A percentile compares a stretch with the other conserved stretches of the same genome.
phyloP scores from a whole-genome alignment of 2,797 vertebrate species.

The Uromys caudimaculatus region DNA sequence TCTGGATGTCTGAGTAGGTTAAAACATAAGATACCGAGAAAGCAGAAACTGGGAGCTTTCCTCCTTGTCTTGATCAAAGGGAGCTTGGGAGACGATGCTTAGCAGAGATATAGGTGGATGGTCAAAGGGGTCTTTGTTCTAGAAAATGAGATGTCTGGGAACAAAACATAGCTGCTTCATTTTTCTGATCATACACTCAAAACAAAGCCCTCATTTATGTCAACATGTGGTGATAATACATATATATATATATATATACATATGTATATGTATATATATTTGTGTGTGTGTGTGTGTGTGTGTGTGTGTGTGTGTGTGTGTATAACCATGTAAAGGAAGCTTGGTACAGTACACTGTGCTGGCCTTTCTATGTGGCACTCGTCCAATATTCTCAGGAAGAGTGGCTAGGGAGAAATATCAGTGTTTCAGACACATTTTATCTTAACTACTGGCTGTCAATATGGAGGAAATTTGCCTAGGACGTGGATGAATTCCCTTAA shows the following conservation, averaged over 20 bases:
- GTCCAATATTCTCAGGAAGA: not conserved
- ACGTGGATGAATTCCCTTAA: not conserved
- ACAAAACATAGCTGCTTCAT: not conserved
- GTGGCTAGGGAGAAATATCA: not conserved
- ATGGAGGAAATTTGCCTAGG: not conserved
- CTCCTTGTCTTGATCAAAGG: not conserved
- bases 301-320: not conserved
- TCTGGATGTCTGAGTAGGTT: not conserved
- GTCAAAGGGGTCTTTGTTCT: not conserved
- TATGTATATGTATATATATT: too few species aligned
- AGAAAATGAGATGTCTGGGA: not conserved
- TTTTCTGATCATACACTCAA: constrained; percentile 15
- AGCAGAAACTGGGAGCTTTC: not conserved
- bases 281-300: not conserved
- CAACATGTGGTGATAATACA: not conserved
- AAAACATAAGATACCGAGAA: not conserved
- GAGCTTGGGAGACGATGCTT: not conserved
- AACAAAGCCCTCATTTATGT: not conserved
- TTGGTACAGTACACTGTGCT: not conserved
- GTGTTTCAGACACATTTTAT: not conserved
- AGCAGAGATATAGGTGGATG: not conserved
- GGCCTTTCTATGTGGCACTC: not conserved
- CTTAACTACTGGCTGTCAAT: not conserved
- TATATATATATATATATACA: too few species aligned
- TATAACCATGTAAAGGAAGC: not conserved